phyloP scores from a whole-genome alignment of 2,113 vertebrate species.

The Irena cyanogastra region DNA sequence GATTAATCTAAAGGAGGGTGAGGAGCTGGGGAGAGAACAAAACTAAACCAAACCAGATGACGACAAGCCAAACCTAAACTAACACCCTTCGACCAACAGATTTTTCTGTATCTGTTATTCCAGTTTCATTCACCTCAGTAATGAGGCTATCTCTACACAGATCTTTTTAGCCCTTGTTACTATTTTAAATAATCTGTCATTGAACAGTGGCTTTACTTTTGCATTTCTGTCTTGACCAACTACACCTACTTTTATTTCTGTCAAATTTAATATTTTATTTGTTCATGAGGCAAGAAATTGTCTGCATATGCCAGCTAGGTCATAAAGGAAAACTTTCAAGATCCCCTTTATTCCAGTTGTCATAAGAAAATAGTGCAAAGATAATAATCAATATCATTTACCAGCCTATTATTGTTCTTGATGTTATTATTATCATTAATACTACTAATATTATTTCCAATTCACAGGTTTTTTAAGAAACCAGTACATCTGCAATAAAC shows the following conservation, averaged over 20 bases:
- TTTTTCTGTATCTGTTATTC: neutral
- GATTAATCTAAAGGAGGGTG: fast-evolving
- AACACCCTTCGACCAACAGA: fast-evolving
- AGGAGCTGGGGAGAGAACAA: fast-evolving
- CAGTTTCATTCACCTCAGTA: neutral
- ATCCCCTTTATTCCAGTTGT: neutral
- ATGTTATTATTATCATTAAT: neutral
- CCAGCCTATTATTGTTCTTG: neutral
- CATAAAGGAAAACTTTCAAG: neutral
- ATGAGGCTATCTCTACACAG: fast-evolving
- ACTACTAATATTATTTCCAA: neutral
- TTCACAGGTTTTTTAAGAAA: fast-evolving
- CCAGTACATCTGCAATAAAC: fast-evolving
- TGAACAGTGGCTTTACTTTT: neutral
- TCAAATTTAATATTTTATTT: neutral
- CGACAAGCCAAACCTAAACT: neutral
- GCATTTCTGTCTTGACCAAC: neutral
- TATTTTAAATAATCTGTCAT: neutral
- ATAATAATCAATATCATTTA: neutral
- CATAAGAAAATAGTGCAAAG: neutral
- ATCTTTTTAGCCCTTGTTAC: neutral
- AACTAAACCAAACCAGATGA: neutral
- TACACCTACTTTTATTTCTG: neutral
- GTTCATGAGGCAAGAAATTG: neutral
- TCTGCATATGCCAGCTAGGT: neutral